A percentile compares a stretch with the other conserved stretches of the same genome.
Evolutionary conservation across 2,888 invertebrate genomes (phyloP).

Genomic region (Perizoma flavofasciatum): DNA sequence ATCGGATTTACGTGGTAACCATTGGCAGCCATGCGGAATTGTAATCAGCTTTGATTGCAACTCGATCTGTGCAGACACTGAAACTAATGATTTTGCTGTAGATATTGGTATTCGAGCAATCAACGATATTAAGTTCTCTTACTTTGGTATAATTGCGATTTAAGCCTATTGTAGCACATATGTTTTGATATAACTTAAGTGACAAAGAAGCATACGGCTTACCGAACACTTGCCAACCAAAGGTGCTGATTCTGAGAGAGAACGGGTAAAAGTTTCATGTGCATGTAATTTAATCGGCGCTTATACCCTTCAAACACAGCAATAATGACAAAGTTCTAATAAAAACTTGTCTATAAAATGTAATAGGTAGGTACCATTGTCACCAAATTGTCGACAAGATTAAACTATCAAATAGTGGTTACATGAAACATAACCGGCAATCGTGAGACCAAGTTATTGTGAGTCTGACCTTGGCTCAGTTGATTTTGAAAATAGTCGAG

Average conservation of each 20-base stretch:
- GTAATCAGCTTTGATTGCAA: constrained; percentile 78
- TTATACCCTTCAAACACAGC: too few relatives aligned
- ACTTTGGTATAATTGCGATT: too few relatives aligned
- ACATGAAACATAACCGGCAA: constrained; percentile 10
- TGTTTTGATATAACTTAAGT: too few relatives aligned
- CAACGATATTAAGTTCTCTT: not conserved
- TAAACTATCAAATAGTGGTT: constrained; percentile 24
- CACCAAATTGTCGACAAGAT: constrained; percentile 4
- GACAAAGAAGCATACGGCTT: too few relatives aligned
- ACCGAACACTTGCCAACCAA: too few relatives aligned
- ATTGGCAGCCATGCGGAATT: constrained; percentile 72
- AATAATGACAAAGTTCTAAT: too few relatives aligned
- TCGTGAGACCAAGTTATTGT: constrained; percentile 33
- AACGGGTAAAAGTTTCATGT: too few relatives aligned
- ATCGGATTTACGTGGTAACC: constrained; percentile 78
- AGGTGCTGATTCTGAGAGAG: too few relatives aligned
- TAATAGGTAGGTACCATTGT: not conserved
- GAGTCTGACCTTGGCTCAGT: constrained; percentile 57
- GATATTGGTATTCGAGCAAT: constrained; percentile 15
- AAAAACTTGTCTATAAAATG: not conserved
- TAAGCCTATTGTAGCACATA: too few relatives aligned
- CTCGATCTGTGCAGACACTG: constrained; percentile 38
- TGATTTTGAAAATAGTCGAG: constrained; percentile 55
- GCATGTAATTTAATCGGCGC: too few relatives aligned
- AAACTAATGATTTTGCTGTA: constrained; percentile 18